A percentile compares a stretch with the other conserved stretches of the same genome.
These are phyloP conservation scores for Xiphophorus maculatus DNA, from an alignment of 2,113 vertebrate species.

Conservation along the genomic window DNA sequence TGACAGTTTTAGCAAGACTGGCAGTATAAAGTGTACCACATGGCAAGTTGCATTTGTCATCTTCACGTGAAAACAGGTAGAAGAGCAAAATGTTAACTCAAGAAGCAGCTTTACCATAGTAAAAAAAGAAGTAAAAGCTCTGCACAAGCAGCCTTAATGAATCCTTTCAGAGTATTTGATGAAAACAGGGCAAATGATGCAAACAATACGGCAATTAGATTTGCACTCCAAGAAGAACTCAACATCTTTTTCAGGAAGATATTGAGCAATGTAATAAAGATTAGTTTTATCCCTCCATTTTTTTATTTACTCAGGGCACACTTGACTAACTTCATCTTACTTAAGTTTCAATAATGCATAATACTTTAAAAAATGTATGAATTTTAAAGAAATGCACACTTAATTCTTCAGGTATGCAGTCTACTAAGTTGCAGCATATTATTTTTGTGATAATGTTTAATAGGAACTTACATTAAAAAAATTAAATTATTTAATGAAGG, in stretches of 20 bases:
- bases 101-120: background rate
- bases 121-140: background rate
- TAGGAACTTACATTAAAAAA: background rate
- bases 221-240: background rate
- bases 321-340: conserved; percentile 6
- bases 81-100: background rate
- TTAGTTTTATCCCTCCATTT: background rate
- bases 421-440: background rate
- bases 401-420: background rate
- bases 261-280: background rate
- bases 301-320: background rate
- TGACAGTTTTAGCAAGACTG: conserved; percentile 4
- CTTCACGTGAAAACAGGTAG: background rate
- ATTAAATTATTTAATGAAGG: background rate
- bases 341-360: background rate
- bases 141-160: conserved; percentile 7
- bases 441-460: background rate
- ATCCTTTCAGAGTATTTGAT: background rate
- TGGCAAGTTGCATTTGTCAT: conserved; percentile 5
- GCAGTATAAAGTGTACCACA: background rate
- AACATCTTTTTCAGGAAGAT: background rate
- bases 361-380: background rate
- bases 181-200: background rate
- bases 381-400: background rate
- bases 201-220: conserved; percentile 5